A percentile compares a stretch with the other conserved stretches of the same genome.
phyloP scores from a whole-genome alignment of 2,797 vertebrate species.

The Babyrousa celebensis region DNA sequence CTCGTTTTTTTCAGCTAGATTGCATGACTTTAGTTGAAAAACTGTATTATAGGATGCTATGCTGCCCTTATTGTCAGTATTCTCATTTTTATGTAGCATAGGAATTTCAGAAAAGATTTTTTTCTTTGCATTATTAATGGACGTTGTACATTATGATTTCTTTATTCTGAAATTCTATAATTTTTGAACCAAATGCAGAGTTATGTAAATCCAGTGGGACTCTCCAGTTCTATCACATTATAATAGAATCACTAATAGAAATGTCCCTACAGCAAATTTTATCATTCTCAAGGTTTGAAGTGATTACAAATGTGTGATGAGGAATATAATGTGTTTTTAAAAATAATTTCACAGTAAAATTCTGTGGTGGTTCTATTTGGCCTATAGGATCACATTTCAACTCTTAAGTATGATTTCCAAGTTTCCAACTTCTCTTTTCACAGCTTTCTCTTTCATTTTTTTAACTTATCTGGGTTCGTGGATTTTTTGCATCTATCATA shows the following conservation, averaged over 20 bases:
- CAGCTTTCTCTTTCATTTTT: background rate
- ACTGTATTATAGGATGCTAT: background rate
- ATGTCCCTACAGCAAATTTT: constrained; percentile 82
- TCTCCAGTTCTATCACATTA: constrained; percentile 81
- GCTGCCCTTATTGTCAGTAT: background rate
- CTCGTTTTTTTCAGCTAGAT: background rate
- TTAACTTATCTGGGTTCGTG: background rate
- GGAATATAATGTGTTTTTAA: constrained; percentile 80
- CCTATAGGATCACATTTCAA: background rate
- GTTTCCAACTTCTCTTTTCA: background rate
- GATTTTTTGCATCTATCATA: background rate
- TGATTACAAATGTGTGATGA: constrained; percentile 83
- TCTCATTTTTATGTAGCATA: constrained; percentile 56
- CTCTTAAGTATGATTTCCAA: constrained; percentile 20
- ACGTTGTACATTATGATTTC: constrained; percentile 56
- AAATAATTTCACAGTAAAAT: constrained; percentile 74
- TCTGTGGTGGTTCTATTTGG: background rate
- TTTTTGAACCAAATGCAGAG: constrained; percentile 77
- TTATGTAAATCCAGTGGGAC: constrained; percentile 82
- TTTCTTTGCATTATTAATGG: constrained; percentile 57
- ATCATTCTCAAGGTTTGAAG: constrained; percentile 81
- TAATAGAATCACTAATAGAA: constrained; percentile 85
- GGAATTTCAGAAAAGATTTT: constrained; percentile 25
- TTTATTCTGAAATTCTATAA: constrained; percentile 73
- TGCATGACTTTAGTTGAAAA: constrained; percentile 9